Evolutionary conservation across 2,888 invertebrate species (phyloP), one percentile per base, ranked within the genome.

Genomic region (Pardosa pseudoannulata): DNA sequence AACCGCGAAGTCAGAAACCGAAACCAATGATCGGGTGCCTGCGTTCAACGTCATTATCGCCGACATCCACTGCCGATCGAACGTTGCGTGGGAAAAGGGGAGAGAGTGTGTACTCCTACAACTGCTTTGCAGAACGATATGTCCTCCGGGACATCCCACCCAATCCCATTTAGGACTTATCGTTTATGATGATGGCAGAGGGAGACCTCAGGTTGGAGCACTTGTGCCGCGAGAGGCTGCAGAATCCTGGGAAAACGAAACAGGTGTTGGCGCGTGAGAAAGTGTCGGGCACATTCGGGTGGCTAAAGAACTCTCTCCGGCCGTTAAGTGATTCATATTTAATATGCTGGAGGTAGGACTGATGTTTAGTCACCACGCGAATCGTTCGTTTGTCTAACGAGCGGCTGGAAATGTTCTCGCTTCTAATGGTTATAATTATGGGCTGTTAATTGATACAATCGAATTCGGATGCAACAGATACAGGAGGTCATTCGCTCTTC

Each of bases 181-280:
- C 28, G 27, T 31, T 31, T 31, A 65, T 31, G 6, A 31, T 65
- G 16, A 65, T 65, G 29, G 13, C 62, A 0, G 62, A 27, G 7
- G n/a, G 27, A 29, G 65, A 29, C 29, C 13, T 23, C 1, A 23
- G 56, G n/a, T 56, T 6, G 36, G 16, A 19, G 80, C 74, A 74
- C 80, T 73, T 74, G 74, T 67, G 64, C 32, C n/a, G n/a, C 31
- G 23, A 11, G 56, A 23, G 56, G 65, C 27, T 39, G 32, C 39
- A 27, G 64, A n/a, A 64, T 65, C 75, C 71, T 83, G 82, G 82
- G 82, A 83, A 83, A 83, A 31, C 31, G 75, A 83, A 72, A 83
- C 82, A 83, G 82, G 82, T 83, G 82, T 71, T 71, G 72, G 32
- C 50, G 82, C 76, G 82, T 83, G 82, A 76, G 82, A 83, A 76